Evolutionary conservation across 2,888 invertebrate species (phyloP).

Genomic region (Clivina fossor): DNA sequence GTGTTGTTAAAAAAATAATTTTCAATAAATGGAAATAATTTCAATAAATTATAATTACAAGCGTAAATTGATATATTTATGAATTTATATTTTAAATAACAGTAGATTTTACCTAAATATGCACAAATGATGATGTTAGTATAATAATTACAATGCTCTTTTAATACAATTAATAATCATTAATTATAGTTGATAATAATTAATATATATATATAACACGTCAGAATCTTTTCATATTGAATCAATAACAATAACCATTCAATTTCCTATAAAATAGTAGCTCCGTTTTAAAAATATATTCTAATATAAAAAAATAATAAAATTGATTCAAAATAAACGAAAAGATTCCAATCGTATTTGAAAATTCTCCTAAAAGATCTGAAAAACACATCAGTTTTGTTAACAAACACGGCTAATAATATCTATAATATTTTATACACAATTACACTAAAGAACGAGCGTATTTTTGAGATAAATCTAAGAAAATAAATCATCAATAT

Average conservation of each 20-base stretch:
- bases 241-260: slow-evolving; percentile 27
- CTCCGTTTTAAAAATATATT: slow-evolving; percentile 30
- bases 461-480: slow-evolving; percentile 8
- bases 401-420: slow-evolving; percentile 32
- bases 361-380: slow-evolving; percentile 31
- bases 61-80: slow-evolving; percentile 32
- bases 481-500: too few relatives aligned
- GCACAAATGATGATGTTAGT: slow-evolving; percentile 32
- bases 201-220: too few relatives aligned
- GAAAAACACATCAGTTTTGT: slow-evolving; percentile 33
- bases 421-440: slow-evolving; percentile 21
- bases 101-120: slow-evolving; percentile 32
- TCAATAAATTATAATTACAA: slow-evolving; percentile 31
- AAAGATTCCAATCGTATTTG: slow-evolving; percentile 11
- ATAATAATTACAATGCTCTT: slow-evolving; percentile 29
- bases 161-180: slow-evolving; percentile 25
- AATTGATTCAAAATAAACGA: not conserved
- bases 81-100: slow-evolving; percentile 31
- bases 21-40: too few relatives aligned
- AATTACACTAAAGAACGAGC: slow-evolving; percentile 25
- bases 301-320: slow-evolving; percentile 32
- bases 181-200: too few relatives aligned
- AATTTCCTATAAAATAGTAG: slow-evolving; percentile 23
- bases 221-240: slow-evolving; percentile 22
- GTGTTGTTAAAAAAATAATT: too few relatives aligned